phyloP scores from a whole-genome alignment of 2,113 vertebrate genomes.

The human region GRCh38 chr4:168267501-168268000 shows the following conservation, averaged over 20 bases:
- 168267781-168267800: too few species aligned
- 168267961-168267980: slow-evolving; percentile 75
- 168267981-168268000: slow-evolving; percentile 52
- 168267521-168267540: neutral
- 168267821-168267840: slow-evolving; percentile 62
- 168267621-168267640: slow-evolving; percentile 51
- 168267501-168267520: neutral
- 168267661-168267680: slow-evolving; percentile 86
- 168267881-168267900: neutral
- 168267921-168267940: neutral
- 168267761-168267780: neutral
- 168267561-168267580: neutral
- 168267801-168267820: neutral
- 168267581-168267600: slow-evolving; percentile 75
- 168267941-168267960: slow-evolving; percentile 77
- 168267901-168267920: neutral
- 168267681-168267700: slow-evolving; percentile 78
- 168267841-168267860: slow-evolving; percentile 83
- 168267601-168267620: slow-evolving; percentile 83
- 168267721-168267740: neutral
- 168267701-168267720: slow-evolving; percentile 24
- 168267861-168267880: slow-evolving; percentile 36
- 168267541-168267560: neutral
- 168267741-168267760: neutral
- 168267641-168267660: slow-evolving; percentile 80